Evolutionary conservation across 2,113 vertebrate species (phyloP).

Genomic region (Deroptyus accipitrinus): DNA sequence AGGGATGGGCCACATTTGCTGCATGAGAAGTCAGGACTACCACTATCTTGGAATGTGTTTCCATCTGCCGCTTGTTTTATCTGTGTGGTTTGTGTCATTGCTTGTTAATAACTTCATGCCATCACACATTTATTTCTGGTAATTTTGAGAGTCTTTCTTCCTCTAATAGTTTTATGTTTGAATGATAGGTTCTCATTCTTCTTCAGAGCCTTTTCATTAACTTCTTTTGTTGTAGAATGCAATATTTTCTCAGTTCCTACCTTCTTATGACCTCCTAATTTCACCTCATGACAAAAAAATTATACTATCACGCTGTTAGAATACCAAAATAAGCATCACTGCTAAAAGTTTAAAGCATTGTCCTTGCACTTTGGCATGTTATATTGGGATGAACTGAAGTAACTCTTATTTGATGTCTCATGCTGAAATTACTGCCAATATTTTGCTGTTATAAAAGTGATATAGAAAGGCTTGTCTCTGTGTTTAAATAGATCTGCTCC

Average conservation of each 20-base stretch:
- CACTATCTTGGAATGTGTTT: not conserved
- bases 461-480: not conserved
- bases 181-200: not conserved
- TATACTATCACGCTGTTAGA: accelerated
- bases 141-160: not conserved
- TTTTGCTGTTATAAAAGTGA: not conserved
- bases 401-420: not conserved
- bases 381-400: not conserved
- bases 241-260: not conserved
- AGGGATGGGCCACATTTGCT: not conserved
- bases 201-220: not conserved
- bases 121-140: not conserved
- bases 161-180: not conserved
- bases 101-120: not conserved
- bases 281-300: not conserved
- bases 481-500: constrained; percentile 86
- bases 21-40: not conserved
- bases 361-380: not conserved
- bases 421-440: not conserved
- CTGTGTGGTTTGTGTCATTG: not conserved
- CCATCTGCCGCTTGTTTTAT: not conserved
- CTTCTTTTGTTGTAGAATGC: not conserved
- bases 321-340: not conserved
- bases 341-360: not conserved
- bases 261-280: not conserved